Evolutionary conservation across 64 coral and sea anemone species (phyloP).

Genomic region (Anthopleura sola): DNA sequence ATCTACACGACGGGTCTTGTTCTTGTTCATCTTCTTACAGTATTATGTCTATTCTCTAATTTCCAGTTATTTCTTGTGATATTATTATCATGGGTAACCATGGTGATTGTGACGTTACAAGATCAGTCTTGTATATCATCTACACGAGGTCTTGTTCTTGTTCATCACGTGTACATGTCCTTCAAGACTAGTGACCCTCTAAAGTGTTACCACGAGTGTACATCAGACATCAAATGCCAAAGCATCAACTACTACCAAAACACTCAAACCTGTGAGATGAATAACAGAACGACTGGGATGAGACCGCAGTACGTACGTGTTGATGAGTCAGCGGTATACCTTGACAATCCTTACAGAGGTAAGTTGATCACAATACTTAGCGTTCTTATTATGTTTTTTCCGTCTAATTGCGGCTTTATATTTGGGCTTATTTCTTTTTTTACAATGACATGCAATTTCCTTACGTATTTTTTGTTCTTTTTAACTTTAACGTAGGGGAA

Average conservation of each 20-base stretch:
- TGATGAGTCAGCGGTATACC: slow-evolving; percentile 4
- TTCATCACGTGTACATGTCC: neutral
- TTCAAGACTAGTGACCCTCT: neutral
- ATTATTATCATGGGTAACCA: neutral
- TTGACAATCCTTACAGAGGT: neutral
- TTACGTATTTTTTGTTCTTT: too few species aligned
- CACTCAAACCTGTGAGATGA: neutral
- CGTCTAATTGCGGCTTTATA: too few species aligned
- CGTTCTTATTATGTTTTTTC: neutral
- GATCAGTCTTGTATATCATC: neutral
- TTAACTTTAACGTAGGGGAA: too few species aligned
- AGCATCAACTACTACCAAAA: neutral
- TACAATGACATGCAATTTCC: too few species aligned
- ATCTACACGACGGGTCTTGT: neutral
- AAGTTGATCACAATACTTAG: neutral
- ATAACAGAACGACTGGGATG: neutral
- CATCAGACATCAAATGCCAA: neutral
- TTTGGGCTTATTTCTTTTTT: too few species aligned
- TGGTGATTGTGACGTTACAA: neutral
- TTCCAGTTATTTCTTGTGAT: neutral
- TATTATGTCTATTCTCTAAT: neutral
- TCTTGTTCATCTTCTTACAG: too few species aligned
- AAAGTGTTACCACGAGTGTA: slow-evolving; percentile 3
- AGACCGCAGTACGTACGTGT: neutral
- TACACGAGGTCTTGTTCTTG: neutral